Conservation (phyloP, 2,113 vertebrate species). For the Pheucticus melanocephalus region DNA sequence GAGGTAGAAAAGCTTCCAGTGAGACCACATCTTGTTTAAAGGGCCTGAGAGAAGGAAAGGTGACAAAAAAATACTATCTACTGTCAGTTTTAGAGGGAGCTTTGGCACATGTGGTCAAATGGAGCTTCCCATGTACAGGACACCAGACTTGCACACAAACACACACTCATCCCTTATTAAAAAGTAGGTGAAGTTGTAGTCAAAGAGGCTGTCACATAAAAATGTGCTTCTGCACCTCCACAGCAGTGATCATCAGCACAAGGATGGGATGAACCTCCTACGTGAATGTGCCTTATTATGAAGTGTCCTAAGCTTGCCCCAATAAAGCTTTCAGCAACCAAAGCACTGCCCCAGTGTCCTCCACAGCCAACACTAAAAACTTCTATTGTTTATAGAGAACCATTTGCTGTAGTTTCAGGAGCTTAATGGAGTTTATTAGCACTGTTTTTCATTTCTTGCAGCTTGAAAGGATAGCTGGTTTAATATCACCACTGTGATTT, state of each 20-base stretch:
- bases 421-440: constrained; percentile 28
- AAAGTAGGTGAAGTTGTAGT: not conserved
- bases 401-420: not conserved
- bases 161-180: not conserved
- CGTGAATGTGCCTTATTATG: not conserved
- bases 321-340: not conserved
- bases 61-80: not conserved
- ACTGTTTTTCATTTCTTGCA: constrained; percentile 16
- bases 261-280: not conserved
- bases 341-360: not conserved
- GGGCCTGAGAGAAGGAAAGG: not conserved
- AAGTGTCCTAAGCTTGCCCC: not conserved
- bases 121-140: not conserved
- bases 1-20: not conserved
- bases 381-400: constrained; percentile 35
- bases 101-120: not conserved
- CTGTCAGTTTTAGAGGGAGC: not conserved
- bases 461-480: not conserved
- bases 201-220: not conserved
- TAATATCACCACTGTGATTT: not conserved
- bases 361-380: not conserved
- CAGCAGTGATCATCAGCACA: not conserved
- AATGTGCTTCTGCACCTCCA: not conserved
- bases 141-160: not conserved
- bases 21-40: not conserved